Evolutionary conservation across 2,888 invertebrate species (phyloP).

Genomic region (Prosapia bicincta): DNA sequence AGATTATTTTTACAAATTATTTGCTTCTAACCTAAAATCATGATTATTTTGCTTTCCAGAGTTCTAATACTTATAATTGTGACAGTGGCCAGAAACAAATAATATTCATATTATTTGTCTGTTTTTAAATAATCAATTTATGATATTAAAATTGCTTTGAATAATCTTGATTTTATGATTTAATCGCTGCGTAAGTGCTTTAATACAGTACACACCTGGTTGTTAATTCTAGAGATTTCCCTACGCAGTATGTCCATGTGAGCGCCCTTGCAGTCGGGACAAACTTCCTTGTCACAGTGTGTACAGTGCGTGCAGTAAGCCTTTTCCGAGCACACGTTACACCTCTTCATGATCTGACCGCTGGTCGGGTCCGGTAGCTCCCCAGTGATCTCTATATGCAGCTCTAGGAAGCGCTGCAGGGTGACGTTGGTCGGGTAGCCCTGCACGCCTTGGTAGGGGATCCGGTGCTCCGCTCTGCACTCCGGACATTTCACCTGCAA

Average conservation of each 20-base stretch:
- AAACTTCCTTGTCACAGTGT: slow-evolving; percentile 97
- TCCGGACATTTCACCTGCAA: slow-evolving; percentile 93
- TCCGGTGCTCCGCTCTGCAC: slow-evolving; percentile 94
- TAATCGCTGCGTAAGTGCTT: too few species aligned
- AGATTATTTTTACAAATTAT: too few species aligned
- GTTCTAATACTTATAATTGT: too few species aligned
- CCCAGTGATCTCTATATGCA: slow-evolving; percentile 90
- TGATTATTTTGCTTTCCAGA: too few species aligned
- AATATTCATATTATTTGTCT: too few species aligned
- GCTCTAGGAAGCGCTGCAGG: slow-evolving; percentile 87
- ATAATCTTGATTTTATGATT: too few species aligned
- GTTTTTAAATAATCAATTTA: too few species aligned
- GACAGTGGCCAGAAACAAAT: too few species aligned
- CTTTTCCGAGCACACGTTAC: slow-evolving; percentile 91
- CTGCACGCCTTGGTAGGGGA: slow-evolving; percentile 91
- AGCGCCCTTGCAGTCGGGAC: slow-evolving; percentile 92
- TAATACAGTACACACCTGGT: slow-evolving; percentile 68
- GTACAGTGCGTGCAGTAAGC: slow-evolving; percentile 84
- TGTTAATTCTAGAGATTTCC: slow-evolving; percentile 85
- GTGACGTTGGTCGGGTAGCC: slow-evolving; percentile 97
- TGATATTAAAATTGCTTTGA: too few species aligned
- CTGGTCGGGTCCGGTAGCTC: slow-evolving; percentile 85
- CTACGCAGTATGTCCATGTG: slow-evolving; percentile 94
- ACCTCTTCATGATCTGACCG: slow-evolving; percentile 83
- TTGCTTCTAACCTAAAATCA: too few species aligned